Percentiles rank a stretch among this genome's conserved stretches.
Evolutionary conservation across 1,140 invertebrate species (phyloP).

Genomic region (Paraescarpia echinospica): DNA sequence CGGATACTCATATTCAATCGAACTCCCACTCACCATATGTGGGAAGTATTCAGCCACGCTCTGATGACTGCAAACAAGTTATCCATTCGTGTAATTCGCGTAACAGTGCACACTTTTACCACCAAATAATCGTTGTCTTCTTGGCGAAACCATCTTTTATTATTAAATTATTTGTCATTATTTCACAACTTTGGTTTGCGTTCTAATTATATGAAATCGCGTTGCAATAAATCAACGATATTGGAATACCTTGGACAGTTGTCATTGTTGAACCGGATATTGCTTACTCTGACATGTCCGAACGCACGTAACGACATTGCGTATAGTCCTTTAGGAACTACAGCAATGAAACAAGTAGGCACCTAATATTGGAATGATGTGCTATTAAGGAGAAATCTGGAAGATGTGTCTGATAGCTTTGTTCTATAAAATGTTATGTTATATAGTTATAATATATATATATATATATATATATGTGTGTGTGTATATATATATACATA

Average conservation of each 20-base stretch:
- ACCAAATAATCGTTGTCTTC: neutral
- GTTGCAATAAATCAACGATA: neutral
- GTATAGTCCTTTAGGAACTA: no score
- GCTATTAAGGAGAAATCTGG: no score
- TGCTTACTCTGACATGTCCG: neutral
- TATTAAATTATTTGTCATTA: neutral
- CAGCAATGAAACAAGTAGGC: no score
- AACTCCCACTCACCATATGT: neutral
- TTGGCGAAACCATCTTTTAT: neutral
- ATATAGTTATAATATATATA: no score
- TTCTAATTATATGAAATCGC: neutral
- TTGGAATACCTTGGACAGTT: neutral
- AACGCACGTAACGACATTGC: neutral
- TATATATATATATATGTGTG: no score
- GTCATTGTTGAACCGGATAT: neutral
- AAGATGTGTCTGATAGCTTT: no score
- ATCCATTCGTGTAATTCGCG: neutral
- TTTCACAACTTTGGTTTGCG: neutral
- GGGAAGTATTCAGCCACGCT: neutral
- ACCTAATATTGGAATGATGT: no score
- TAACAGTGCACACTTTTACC: neutral
- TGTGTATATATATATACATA: no score
- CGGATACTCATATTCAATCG: neutral
- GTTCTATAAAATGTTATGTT: no score
- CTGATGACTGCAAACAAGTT: neutral